Evolutionary conservation across 2,797 vertebrate species (phyloP).

Genomic region (Lepus oiostolus): DNA sequence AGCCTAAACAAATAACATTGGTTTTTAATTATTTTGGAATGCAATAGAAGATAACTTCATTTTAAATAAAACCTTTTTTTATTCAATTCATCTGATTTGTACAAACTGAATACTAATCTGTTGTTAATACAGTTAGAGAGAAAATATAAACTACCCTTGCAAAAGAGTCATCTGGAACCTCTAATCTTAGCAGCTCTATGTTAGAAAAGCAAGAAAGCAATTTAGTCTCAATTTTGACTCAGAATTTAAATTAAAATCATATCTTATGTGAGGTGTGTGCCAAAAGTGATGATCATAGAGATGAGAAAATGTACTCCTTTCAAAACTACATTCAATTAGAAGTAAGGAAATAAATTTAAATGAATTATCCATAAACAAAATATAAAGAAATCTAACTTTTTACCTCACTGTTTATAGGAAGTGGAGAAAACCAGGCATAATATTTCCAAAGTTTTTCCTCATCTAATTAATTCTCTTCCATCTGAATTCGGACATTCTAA

Average conservation of each 20-base stretch:
- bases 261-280: slow-evolving; percentile 43
- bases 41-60: neutral
- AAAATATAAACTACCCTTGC: slow-evolving; percentile 45
- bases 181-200: slow-evolving; percentile 7
- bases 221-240: slow-evolving; percentile 37
- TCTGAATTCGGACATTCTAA: neutral
- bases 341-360: slow-evolving; percentile 50
- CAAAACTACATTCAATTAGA: slow-evolving; percentile 49
- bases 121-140: slow-evolving; percentile 25
- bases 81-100: slow-evolving; percentile 43
- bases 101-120: neutral
- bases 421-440: neutral
- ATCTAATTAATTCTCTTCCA: slow-evolving; percentile 37
- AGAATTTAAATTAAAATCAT: slow-evolving; percentile 60
- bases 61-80: slow-evolving; percentile 22
- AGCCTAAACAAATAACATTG: neutral
- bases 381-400: slow-evolving; percentile 32
- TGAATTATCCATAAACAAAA: slow-evolving; percentile 32
- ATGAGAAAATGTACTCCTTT: slow-evolving; percentile 1
- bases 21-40: slow-evolving; percentile 10
- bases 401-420: slow-evolving; percentile 57
- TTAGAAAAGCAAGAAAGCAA: slow-evolving; percentile 41
- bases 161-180: slow-evolving; percentile 36
- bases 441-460: slow-evolving; percentile 51
- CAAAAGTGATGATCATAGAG: slow-evolving; percentile 50